Percentiles rank a stretch among this genome's conserved stretches.
phyloP scores from a whole-genome alignment of 23 tunicate species.

The Phallusia fumigata region DNA sequence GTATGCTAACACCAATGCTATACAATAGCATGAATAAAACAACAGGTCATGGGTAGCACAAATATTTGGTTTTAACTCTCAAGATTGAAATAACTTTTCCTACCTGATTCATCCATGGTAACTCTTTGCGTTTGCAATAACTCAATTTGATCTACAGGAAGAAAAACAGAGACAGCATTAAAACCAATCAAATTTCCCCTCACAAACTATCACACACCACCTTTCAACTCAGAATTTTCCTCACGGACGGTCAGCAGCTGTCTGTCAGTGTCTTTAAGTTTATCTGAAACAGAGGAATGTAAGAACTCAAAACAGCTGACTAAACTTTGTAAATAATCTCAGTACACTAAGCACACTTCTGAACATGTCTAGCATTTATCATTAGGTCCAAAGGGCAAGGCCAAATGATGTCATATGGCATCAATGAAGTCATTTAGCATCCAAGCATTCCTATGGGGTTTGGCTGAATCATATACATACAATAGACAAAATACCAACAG shows the following conservation, averaged over 20 bases:
- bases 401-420: too few relatives aligned
- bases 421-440: neutral
- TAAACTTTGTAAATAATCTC: too few relatives aligned
- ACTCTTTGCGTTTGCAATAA: neutral
- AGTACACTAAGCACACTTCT: too few relatives aligned
- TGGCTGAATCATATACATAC: neutral
- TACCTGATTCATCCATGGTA: neutral
- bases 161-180: neutral
- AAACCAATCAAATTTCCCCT: neutral
- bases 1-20: too few relatives aligned
- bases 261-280: neutral
- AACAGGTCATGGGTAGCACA: too few relatives aligned
- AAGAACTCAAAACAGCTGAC: too few relatives aligned
- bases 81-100: neutral
- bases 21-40: too few relatives aligned
- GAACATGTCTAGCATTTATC: too few relatives aligned
- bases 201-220: neutral
- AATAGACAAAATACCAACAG: neutral
- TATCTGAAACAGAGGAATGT: neutral
- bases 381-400: too few relatives aligned
- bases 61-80: neutral
- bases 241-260: neutral
- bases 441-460: neutral
- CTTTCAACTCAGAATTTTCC: neutral
- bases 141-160: neutral